Evolutionary conservation across 2,797 vertebrate genomes (phyloP).

Genomic region (Melopsittacus undulatus): DNA sequence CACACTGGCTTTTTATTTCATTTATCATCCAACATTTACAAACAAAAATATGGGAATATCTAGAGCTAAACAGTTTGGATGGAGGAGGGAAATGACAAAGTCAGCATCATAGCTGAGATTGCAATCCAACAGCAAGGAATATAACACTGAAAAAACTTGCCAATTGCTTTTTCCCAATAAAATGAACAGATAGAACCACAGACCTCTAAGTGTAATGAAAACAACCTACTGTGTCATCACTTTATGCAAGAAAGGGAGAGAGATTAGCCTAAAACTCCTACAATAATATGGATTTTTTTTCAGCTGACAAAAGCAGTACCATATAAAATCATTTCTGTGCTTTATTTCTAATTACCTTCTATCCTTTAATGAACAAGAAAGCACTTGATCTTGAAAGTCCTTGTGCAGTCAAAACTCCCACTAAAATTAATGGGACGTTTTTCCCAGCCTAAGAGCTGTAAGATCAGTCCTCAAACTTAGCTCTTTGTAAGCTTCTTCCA

Average conservation of each 20-base stretch:
- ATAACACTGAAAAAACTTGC: slow-evolving; percentile 6
- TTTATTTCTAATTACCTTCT: slow-evolving; percentile 67
- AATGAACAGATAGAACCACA: slow-evolving; percentile 46
- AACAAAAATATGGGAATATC: slow-evolving; percentile 33
- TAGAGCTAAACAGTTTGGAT: slow-evolving; percentile 1
- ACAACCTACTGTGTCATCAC: slow-evolving; percentile 56
- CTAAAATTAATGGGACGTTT: slow-evolving; percentile 56
- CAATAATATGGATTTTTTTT: slow-evolving; percentile 61
- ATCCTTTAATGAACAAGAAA: slow-evolving; percentile 60
- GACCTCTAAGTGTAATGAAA: slow-evolving; percentile 60
- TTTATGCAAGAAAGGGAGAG: slow-evolving; percentile 52
- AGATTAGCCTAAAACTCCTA: slow-evolving; percentile 52
- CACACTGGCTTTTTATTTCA: slow-evolving; percentile 40
- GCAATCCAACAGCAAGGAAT: slow-evolving; percentile 5
- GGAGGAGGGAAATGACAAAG: slow-evolving; percentile 18
- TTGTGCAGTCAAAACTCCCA: slow-evolving; percentile 51
- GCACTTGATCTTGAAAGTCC: slow-evolving; percentile 53
- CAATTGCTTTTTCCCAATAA: slow-evolving; percentile 51
- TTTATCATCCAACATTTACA: slow-evolving; percentile 17
- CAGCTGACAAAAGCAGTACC: slow-evolving; percentile 66
- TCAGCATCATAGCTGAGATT: slow-evolving; percentile 42
- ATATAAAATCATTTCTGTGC: slow-evolving; percentile 37
- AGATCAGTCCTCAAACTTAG: slow-evolving; percentile 46
- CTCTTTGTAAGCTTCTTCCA: slow-evolving; percentile 34
- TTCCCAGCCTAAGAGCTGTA: slow-evolving; percentile 22